Evolutionary conservation across 1,140 invertebrate species (phyloP).

Genomic region (Cyclina sinensis): DNA sequence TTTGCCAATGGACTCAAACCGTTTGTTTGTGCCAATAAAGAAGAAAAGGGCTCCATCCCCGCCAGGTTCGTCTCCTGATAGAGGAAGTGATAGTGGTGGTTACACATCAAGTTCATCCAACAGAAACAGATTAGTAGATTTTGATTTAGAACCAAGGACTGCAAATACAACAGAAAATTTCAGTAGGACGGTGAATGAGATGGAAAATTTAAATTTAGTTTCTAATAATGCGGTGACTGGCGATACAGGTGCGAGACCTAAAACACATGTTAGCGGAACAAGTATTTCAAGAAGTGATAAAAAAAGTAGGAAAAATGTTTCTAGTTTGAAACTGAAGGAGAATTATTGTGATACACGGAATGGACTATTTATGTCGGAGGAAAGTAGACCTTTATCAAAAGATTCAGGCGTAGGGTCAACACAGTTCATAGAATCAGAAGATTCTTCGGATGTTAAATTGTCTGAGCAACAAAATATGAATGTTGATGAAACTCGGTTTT

Average conservation of each 20-base stretch:
- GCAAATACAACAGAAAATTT: not conserved
- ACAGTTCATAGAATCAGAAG: not conserved
- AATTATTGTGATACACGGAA: conserved; percentile 7
- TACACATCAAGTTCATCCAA: not conserved
- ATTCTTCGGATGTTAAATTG: conserved; percentile 72
- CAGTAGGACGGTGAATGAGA: not conserved
- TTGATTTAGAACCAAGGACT: conserved; percentile 21
- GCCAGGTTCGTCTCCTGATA: conserved; percentile 23
- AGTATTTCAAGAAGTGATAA: not conserved
- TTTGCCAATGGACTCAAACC: conserved; percentile 26
- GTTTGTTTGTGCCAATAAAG: conserved; percentile 64
- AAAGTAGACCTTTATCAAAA: conserved; percentile 24
- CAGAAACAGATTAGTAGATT: conserved; percentile 42
- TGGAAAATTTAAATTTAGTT: conserved; percentile 31
- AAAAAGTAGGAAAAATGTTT: conserved; percentile 24
- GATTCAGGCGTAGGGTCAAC: conserved; percentile 54
- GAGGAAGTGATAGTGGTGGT: conserved; percentile 16
- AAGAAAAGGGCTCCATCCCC: conserved; percentile 51
- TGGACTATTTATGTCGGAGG: conserved; percentile 19
- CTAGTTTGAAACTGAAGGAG: conserved; percentile 39
- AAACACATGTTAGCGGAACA: not conserved
- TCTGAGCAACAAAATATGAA: conserved; percentile 83
- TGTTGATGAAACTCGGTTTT: conserved; percentile 81
- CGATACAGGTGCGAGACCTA: conserved; percentile 41
- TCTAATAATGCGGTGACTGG: not conserved